Base-by-base conservation (phyloP, 2,888 invertebrate species). In the Sialis fuliginosa region DNA sequence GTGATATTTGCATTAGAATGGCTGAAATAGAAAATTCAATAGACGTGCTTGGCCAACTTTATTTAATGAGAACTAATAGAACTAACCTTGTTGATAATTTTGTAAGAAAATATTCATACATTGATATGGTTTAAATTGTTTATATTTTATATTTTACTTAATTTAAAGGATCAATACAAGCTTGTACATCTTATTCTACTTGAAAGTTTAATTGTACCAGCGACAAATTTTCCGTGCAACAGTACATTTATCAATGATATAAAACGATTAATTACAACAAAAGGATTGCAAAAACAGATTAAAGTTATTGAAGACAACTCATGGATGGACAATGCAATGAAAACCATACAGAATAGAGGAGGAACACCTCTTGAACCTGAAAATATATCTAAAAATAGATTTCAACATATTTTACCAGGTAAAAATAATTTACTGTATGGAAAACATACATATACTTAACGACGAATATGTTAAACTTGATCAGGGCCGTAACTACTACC, bases 1-100 rank as follows among this genome's bases (percentile, higher is more conserved):
- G 72, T 50, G 75, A 77, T 54, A 67, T 71, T 46, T 65, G 69
- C 51, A 55, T 75, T 37, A 63, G 71, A 46, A 65, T 66, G 62
- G 67, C 67, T 2, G 62, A 63, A 0, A 57, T 59, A 8, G 66
- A 68, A 52, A 60, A 62, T 33, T 55, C 49, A 6, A 52, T 65
- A 6, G 63, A 64, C 50, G 53, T 57, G n/a, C 50, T 63, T 4
- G 52, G 57, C 35, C 53, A 57, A 49, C 53, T 61, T 33, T 55
- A 60, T 46, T 56, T 57, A 42, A 45, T 66, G 6, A 54, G 65
- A 7, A 57, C 58, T 33, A 62, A 65, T 51, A 51, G 66, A 44
- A 52, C 63, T 2, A 65, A 65, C 51, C 54, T 67, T 57, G 66
- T 67, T 5, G 65, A 65, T 48, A 65, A 64, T 48, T 39, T 56